A percentile compares a stretch with the other conserved stretches of the same genome.
Evolutionary conservation across 2,797 vertebrate species (phyloP).

Genomic region (Carcharodon carcharias): DNA sequence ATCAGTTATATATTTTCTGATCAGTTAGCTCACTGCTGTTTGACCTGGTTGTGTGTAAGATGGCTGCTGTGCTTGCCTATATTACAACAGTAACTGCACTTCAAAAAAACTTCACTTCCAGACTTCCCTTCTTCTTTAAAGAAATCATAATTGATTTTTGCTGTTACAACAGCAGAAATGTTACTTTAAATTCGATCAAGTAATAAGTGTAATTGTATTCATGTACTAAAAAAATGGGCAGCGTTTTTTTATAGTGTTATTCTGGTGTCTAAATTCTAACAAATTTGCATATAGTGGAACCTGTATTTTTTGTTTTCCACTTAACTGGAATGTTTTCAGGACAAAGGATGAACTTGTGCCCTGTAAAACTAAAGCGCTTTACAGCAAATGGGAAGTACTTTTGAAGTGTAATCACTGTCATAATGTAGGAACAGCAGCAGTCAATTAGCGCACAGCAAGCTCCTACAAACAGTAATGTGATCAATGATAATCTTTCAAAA

Average conservation of each 20-base stretch:
- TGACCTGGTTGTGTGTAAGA: neutral
- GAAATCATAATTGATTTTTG: neutral
- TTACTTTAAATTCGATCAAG: neutral
- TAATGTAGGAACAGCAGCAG: neutral
- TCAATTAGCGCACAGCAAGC: neutral
- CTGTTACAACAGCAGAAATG: neutral
- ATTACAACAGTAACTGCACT: neutral
- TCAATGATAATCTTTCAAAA: neutral
- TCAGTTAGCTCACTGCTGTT: neutral
- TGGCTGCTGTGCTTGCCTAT: neutral
- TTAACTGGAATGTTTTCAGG: neutral
- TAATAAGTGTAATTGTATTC: neutral
- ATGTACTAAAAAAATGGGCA: neutral
- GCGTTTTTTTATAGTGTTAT: neutral
- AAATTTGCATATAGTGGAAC: neutral
- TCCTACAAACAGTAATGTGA: neutral
- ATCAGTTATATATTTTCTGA: neutral
- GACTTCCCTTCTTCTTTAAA: neutral
- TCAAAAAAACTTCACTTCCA: neutral
- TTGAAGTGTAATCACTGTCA: neutral
- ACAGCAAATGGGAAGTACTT: neutral
- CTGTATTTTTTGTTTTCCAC: neutral
- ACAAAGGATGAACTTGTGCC: neutral
- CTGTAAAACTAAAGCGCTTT: neutral
- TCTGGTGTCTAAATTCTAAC: neutral